Evolutionary conservation across 1,140 invertebrate species (phyloP), one percentile per base, ranked within the genome.

Genomic region (Bombus terrestris): DNA sequence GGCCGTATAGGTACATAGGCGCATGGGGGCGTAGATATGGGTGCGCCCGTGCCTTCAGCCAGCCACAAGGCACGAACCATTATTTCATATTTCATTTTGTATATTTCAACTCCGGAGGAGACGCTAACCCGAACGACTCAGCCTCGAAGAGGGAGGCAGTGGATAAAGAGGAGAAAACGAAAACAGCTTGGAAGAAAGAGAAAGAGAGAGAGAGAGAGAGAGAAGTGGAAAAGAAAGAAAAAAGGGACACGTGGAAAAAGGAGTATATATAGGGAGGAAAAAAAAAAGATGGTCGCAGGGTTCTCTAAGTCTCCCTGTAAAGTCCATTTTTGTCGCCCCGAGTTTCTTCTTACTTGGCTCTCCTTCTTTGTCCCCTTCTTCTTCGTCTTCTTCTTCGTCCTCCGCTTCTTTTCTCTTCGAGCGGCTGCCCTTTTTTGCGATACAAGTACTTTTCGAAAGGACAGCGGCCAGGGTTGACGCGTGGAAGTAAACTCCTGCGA

Each of bases 31-130:
- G 94, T 95, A 94, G 93, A 95, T 93, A 94, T 95, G 94, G 94
- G 94, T 95, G 94, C 94, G 94, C 94, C 94, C 93, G 91, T 93
- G 92, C 93, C 94, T 94, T 94, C 89, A 93, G 87, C 93, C 92
- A 94, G 93, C 93, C 93, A 93, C 93, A 91, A 91, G 94, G 93
- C 92, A 94, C 93, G 93, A 92, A 92, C 93, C 94, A 95, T 94
- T 94, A 95, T 95, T 95, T 95, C 93, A 95, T 95, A 94, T 95
- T 94, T 94, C 92, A 94, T 94, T 94, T 95, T 94, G 91, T 94
- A 89, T 93, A 93, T 93, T 93, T 93, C 92, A 93, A 92, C 92
- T 93, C 86, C 82, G 75, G 86, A 83, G 86, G 86, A 90, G 84
- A 89, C 88, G 90, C 86, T 85, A 81, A 90, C 90, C 92, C 86